Base-by-base conservation (phyloP, 2,888 invertebrate species). In the Endomychus coccineus region DNA sequence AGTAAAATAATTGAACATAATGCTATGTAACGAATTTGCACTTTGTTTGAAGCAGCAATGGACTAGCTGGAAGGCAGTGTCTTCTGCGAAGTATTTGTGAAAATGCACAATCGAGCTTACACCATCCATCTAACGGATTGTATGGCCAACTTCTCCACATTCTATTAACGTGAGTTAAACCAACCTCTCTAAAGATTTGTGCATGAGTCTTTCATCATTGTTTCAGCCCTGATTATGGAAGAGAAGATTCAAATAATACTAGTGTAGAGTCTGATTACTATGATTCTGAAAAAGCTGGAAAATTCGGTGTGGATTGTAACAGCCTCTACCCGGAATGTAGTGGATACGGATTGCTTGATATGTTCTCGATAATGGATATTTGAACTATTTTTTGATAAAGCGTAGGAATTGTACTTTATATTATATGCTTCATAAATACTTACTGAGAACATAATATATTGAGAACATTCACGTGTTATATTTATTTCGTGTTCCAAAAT, bases 61-160 rank as follows among this genome's bases (percentile, higher is more conserved):
- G 77, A 6, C 66, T 78, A 44, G 69, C 76, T 45, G 83, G 83
- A 2, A 70, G 74, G 38, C 73, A 73, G 23, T 87, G 87, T 63
- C 61, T 86, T 49, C 66, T 84, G 42, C 73, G 81, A 49, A 76
- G 78, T 50, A 83, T 87, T 55, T 87, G 86, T 59, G 85, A 86
- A 58, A 64, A 61, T 45, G 78, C 83, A 22, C 77, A 82, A 3
- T 74, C 78, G 50, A 69, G 74, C 42, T 77, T 83, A 32, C 71
- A 77, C 55, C 75, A 77, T 51, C 55, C 56, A 40, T 52, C 56
- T 22, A 78, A 79, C 51, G 83, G 85, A 3, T 68, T 87, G 52
- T 72, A 83, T 44, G 83, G 79, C 15, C 80, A 86, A 67, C 70
- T 87, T 54, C 68, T 83, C 45, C 80, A 85, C 66, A 78, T 84